A percentile compares a stretch with the other conserved stretches of the same genome.
Evolutionary conservation across 2,797 vertebrate genomes (phyloP).

Genomic region (Eupleurogrammus muticus): DNA sequence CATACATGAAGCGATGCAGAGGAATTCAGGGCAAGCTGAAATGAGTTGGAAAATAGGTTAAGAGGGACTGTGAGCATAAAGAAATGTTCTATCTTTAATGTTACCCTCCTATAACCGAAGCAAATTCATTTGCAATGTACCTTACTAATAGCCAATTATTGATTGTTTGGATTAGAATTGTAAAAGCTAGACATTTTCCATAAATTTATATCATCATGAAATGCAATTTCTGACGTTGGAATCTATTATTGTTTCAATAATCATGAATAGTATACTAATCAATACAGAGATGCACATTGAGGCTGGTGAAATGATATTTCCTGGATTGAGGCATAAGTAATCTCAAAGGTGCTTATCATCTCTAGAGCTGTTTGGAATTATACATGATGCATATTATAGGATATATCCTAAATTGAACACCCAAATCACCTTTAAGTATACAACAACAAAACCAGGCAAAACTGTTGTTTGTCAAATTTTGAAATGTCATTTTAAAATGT

Average conservation of each 20-base stretch:
- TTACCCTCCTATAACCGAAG: conserved; percentile 8
- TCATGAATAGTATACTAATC: too few species aligned
- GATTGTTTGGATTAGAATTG: conserved; percentile 33
- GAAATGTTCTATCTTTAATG: conserved; percentile 2
- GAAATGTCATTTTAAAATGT: conserved; percentile 34
- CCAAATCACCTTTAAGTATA: background rate
- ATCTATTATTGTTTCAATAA: conserved; percentile 56
- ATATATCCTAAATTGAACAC: background rate
- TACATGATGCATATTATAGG: background rate
- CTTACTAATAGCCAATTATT: conserved; percentile 17
- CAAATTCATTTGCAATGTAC: background rate
- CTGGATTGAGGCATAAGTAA: conserved; percentile 41
- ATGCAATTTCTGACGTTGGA: conserved; percentile 36
- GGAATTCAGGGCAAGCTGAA: conserved; percentile 53
- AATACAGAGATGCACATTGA: conserved; percentile 40
- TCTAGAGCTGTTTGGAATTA: conserved; percentile 48
- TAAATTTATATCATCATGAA: conserved; percentile 31
- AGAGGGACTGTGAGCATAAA: conserved; percentile 33
- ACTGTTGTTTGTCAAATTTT: background rate
- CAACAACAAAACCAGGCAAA: background rate
- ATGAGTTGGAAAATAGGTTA: conserved; percentile 61
- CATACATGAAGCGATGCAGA: conserved; percentile 24
- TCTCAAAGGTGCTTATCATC: conserved; percentile 47
- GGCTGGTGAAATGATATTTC: conserved; percentile 57
- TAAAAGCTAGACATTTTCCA: conserved; percentile 27